phyloP scores from a whole-genome alignment of 2,888 invertebrate genomes.

The Leptopilina myrica region DNA sequence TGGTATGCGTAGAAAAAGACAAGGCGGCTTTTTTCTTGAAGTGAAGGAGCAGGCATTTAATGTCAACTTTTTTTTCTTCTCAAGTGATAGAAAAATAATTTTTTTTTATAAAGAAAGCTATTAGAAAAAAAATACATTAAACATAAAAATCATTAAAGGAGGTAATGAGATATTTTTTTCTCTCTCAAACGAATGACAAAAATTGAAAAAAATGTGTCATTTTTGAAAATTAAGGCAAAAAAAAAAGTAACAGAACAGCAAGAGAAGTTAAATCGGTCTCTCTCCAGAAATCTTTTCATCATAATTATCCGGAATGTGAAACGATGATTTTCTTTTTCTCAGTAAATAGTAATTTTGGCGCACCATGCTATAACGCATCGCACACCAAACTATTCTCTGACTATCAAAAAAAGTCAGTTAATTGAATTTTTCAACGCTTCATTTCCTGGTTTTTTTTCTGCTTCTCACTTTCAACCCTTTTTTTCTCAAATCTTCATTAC shows the following conservation, averaged over 20 bases:
- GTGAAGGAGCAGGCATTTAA: conserved; percentile 35
- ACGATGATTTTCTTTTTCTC: conserved; percentile 13
- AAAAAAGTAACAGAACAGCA: conserved; percentile 33
- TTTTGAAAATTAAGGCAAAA: neutral
- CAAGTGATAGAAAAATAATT: too few relatives aligned
- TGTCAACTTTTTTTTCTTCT: neutral
- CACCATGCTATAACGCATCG: conserved; percentile 71
- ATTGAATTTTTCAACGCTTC: conserved; percentile 49
- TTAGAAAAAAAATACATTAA: conserved; percentile 4
- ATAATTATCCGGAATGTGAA: conserved; percentile 11
- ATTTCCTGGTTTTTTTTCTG: conserved; percentile 47
- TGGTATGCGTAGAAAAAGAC: conserved; percentile 26
- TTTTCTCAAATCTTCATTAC: conserved; percentile 60
- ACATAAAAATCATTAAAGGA: neutral
- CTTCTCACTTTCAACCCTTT: conserved; percentile 52
- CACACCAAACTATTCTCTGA: conserved; percentile 48
- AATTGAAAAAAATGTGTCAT: neutral
- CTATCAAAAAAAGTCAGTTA: conserved; percentile 16
- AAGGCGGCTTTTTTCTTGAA: conserved; percentile 1
- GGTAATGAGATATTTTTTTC: conserved; percentile 22
- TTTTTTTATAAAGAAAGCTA: conserved; percentile 6
- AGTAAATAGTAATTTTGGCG: conserved; percentile 46
- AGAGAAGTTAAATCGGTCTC: neutral
- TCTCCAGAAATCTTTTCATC: conserved; percentile 3
- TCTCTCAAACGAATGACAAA: neutral